phyloP scores from a whole-genome alignment of 2,113 vertebrate genomes.

The Sylvilagus bachmani region DNA sequence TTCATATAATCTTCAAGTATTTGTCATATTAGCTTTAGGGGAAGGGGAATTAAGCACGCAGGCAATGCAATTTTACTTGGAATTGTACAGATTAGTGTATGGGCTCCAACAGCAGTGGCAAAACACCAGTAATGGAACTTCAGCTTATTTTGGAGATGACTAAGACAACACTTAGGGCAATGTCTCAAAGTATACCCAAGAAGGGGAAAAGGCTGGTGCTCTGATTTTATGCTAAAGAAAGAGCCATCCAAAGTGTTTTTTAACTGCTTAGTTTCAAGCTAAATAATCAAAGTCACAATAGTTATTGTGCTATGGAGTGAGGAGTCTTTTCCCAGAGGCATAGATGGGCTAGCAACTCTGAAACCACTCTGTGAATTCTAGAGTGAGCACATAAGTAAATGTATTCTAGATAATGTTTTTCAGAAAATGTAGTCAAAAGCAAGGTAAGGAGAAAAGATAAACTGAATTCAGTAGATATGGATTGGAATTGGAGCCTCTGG shows the following conservation, averaged over 20 bases:
- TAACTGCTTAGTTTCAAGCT: neutral
- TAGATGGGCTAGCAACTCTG: neutral
- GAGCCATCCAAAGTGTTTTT: neutral
- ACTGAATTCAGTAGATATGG: neutral
- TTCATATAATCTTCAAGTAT: neutral
- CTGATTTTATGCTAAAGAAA: neutral
- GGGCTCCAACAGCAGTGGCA: neutral
- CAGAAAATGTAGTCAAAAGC: neutral
- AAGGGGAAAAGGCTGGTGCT: neutral
- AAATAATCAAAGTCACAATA: constrained; percentile 31
- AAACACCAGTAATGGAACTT: constrained; percentile 4
- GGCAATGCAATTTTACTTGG: neutral
- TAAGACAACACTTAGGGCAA: neutral
- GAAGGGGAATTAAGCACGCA: neutral
- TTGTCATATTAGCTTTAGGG: constrained; percentile 18
- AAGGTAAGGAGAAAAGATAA: neutral
- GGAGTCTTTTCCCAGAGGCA: neutral
- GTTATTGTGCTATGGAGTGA: neutral
- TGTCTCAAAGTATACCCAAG: neutral
- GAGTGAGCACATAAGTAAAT: neutral
- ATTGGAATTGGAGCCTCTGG: neutral
- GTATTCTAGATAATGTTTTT: neutral
- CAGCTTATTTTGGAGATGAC: neutral
- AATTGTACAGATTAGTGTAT: neutral
- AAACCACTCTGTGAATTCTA: neutral